A percentile compares a stretch with the other conserved stretches of the same genome.
Evolutionary conservation across 2,888 invertebrate genomes (phyloP).

Genomic region (Acrobasis suavella): DNA sequence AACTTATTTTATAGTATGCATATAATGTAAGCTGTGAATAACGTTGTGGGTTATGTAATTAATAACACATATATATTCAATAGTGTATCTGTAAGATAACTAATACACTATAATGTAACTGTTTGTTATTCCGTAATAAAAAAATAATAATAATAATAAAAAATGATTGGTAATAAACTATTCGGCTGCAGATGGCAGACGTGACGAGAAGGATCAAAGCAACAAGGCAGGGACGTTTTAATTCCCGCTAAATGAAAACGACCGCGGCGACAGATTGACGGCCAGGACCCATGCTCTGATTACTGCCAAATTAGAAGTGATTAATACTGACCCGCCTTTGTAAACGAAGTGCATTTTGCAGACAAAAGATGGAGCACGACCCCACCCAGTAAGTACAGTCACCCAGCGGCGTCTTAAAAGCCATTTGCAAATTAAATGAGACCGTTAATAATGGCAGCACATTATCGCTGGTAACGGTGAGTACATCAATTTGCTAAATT

Average conservation of each 20-base stretch:
- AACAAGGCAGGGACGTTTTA: neutral
- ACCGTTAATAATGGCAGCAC: neutral
- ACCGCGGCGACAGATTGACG: neutral
- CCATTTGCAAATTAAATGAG: constrained; percentile 11
- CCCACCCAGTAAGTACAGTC: neutral
- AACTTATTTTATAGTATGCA: too few relatives aligned
- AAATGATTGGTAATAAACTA: neutral
- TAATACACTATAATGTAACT: too few relatives aligned
- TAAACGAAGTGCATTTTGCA: neutral
- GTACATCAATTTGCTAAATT: constrained; percentile 19
- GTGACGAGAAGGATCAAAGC: neutral
- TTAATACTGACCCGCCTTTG: neutral
- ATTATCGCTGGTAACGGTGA: constrained; percentile 2
- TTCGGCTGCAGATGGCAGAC: neutral
- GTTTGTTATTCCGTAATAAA: too few relatives aligned
- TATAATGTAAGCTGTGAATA: too few relatives aligned
- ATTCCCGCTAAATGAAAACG: constrained; percentile 14
- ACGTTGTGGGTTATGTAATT: too few relatives aligned
- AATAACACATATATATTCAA: too few relatives aligned
- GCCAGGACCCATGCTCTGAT: neutral
- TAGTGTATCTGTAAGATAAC: too few relatives aligned
- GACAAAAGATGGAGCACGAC: neutral
- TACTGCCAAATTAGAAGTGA: constrained; percentile 8
- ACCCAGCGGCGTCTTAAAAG: constrained; percentile 5
- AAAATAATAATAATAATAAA: too few relatives aligned